Evolutionary conservation across 2,797 vertebrate species (phyloP).

Genomic region (Acrossocheilus fasciatus): DNA sequence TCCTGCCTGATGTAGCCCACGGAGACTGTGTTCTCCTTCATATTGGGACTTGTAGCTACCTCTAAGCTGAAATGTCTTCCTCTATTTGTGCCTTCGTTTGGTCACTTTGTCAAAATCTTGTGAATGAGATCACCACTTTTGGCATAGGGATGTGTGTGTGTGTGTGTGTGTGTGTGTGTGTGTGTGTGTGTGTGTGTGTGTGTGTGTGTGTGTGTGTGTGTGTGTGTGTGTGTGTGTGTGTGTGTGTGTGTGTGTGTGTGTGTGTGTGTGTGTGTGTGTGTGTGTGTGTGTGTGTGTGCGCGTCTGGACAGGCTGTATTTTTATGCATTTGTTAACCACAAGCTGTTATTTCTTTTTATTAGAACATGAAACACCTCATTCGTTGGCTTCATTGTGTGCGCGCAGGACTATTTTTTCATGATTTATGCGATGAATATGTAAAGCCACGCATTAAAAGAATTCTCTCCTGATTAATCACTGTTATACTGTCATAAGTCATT

Average conservation of each 20-base stretch:
- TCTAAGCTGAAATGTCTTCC: slow-evolving; percentile 25
- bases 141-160: neutral
- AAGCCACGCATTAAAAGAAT: slow-evolving; percentile 54
- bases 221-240: too few relatives aligned
- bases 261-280: too few relatives aligned
- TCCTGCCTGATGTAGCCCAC: slow-evolving; percentile 35
- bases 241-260: too few relatives aligned
- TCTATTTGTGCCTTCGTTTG: slow-evolving; percentile 32
- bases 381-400: neutral
- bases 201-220: too few relatives aligned
- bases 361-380: slow-evolving; percentile 32
- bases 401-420: neutral
- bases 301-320: slow-evolving; percentile 3
- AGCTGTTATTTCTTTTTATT: slow-evolving; percentile 21
- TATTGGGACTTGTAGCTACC: slow-evolving; percentile 8
- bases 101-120: slow-evolving; percentile 11
- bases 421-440: slow-evolving; percentile 46
- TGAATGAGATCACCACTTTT: slow-evolving; percentile 48
- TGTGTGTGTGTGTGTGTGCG: too few relatives aligned
- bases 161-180: too few relatives aligned
- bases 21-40: slow-evolving; percentile 22
- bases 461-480: slow-evolving; percentile 60
- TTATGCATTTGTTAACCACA: slow-evolving; percentile 31
- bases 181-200: too few relatives aligned
- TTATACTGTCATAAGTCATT: slow-evolving; percentile 58